Conservation (phyloP, 2,797 vertebrate genomes). For the Schizothorax lantsangensis region DNA sequence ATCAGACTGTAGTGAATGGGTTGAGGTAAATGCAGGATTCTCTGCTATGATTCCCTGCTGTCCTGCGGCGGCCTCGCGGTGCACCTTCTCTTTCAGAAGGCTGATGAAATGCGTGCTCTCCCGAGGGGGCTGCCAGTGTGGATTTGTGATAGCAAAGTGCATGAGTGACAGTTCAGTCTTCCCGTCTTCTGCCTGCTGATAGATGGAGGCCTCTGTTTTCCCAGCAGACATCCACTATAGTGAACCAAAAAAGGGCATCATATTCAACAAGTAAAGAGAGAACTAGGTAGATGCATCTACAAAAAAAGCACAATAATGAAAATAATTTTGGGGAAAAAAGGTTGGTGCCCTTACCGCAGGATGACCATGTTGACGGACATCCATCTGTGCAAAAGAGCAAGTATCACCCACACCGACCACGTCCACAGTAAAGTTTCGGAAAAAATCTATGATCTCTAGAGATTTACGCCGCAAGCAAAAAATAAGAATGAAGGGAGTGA, state of each 20-base stretch:
- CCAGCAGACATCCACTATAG: constrained; percentile 94
- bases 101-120: constrained; percentile 97
- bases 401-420: constrained; percentile 95
- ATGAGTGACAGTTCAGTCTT: constrained; percentile 98
- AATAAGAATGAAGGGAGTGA: constrained; percentile 96
- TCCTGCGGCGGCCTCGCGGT: constrained; percentile 85
- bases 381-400: constrained; percentile 99
- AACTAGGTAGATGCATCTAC: neutral
- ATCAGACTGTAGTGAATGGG: constrained; percentile 85
- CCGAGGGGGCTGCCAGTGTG: constrained; percentile 94
- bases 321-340: neutral
- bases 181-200: constrained; percentile 97
- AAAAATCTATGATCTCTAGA: constrained; percentile 97
- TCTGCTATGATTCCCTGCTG: constrained; percentile 83
- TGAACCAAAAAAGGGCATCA: neutral
- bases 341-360: constrained; percentile 79
- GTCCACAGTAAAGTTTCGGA: constrained; percentile 97
- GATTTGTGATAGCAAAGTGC: constrained; percentile 99
- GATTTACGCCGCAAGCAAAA: constrained; percentile 93
- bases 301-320: neutral
- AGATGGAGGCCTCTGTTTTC: constrained; percentile 96
- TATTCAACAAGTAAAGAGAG: neutral
- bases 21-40: constrained; percentile 84
- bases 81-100: constrained; percentile 94
- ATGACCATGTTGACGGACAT: constrained; percentile 95